These are phyloP conservation scores for Parnassius smintheus DNA, from an alignment of 2,888 invertebrate genomes.

Conservation along the genomic window DNA sequence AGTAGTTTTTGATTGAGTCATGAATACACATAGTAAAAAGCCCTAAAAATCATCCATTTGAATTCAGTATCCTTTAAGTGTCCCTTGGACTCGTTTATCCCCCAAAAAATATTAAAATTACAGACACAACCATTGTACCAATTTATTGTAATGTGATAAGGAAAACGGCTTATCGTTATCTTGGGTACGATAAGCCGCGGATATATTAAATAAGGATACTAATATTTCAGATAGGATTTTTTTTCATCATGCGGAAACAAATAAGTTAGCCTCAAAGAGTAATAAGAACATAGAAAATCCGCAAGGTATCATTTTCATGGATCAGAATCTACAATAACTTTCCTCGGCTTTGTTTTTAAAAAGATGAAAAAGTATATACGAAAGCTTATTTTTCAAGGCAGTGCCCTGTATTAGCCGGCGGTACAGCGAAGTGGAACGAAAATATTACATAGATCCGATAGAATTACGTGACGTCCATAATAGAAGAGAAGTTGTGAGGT, in stretches of 20 bases:
- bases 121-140: too few relatives aligned
- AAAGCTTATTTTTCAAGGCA: slow-evolving; percentile 14
- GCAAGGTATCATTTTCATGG: not conserved
- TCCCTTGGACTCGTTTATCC: too few relatives aligned
- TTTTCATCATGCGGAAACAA: not conserved
- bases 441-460: slow-evolving; percentile 28
- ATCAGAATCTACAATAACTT: slow-evolving; percentile 7
- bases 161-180: too few relatives aligned
- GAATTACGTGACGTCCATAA: slow-evolving; percentile 26
- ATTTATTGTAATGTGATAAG: too few relatives aligned
- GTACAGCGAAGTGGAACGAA: slow-evolving; percentile 17
- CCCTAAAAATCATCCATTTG: too few relatives aligned
- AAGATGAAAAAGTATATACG: slow-evolving; percentile 5
- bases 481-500: slow-evolving; percentile 19
- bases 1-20: too few relatives aligned
- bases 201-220: too few relatives aligned
- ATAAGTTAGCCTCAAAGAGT: not conserved
- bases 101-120: too few relatives aligned
- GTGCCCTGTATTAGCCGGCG: slow-evolving; percentile 10
- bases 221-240: too few relatives aligned
- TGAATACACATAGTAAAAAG: too few relatives aligned
- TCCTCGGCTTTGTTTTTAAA: slow-evolving; percentile 11
- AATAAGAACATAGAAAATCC: not conserved
- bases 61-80: too few relatives aligned
- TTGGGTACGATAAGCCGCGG: too few relatives aligned